Conservation (phyloP, 2,113 vertebrate species). For the Gobio gobio region DNA sequence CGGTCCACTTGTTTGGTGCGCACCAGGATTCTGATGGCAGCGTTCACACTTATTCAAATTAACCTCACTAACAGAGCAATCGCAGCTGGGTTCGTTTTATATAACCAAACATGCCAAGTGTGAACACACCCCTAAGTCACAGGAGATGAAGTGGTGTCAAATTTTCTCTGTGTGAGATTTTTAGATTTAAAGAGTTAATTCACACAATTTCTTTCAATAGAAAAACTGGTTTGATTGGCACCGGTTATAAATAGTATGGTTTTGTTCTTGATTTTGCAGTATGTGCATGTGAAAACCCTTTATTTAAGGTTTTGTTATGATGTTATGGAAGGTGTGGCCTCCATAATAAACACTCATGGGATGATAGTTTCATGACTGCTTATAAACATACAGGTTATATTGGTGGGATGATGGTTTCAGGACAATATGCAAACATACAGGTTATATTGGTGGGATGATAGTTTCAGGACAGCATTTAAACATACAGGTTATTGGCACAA, state of each 20-base stretch:
- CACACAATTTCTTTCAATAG: not conserved
- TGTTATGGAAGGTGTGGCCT: not conserved
- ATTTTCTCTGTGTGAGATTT: not conserved
- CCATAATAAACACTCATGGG: not conserved
- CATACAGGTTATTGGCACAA: not conserved
- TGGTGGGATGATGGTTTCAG: not conserved
- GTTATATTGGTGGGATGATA: not conserved
- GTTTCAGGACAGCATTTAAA: constrained; percentile 4
- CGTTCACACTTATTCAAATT: too few species aligned
- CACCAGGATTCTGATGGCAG: too few species aligned
- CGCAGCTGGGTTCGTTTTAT: too few species aligned
- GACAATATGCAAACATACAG: constrained; percentile 5
- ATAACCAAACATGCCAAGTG: too few species aligned
- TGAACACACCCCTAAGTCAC: not conserved
- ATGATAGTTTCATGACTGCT: constrained; percentile 1
- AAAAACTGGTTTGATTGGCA: not conserved
- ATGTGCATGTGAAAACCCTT: not conserved
- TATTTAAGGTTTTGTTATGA: not conserved
- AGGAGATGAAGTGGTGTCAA: not conserved
- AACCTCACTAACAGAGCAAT: too few species aligned
- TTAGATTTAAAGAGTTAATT: not conserved
- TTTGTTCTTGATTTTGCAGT: not conserved
- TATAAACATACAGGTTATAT: constrained; percentile 3
- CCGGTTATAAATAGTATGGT: not conserved
- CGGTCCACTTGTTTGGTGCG: too few species aligned